Percentiles rank a stretch among this genome's conserved stretches.
Evolutionary conservation across 2,888 invertebrate species (phyloP).

Genomic region (Seira musarum): DNA sequence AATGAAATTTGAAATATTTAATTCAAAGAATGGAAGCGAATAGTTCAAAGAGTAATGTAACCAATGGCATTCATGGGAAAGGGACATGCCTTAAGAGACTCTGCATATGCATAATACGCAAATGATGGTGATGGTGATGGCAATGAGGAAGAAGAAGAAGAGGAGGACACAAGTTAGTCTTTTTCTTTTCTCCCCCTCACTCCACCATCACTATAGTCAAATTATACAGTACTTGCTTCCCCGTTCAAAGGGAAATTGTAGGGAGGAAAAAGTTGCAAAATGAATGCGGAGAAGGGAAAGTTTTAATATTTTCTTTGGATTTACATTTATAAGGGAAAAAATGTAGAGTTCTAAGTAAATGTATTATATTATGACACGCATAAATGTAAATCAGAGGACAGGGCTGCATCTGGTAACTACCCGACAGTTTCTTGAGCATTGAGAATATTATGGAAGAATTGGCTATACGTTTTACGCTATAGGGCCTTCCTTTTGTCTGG

Average conservation of each 20-base stretch:
- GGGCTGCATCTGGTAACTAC: conserved; percentile 53
- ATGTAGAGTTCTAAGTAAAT: conserved; percentile 4
- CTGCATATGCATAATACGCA: conserved; percentile 14
- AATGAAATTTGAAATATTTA: conserved; percentile 5
- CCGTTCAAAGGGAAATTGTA: conserved; percentile 36
- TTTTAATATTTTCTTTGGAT: conserved; percentile 56
- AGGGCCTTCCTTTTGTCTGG: not conserved
- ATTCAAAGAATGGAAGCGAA: not conserved
- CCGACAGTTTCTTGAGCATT: no score
- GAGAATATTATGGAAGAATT: no score
- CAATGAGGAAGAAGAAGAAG: not conserved
- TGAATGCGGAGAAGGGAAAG: conserved; percentile 12
- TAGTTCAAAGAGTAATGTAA: conserved; percentile 26
- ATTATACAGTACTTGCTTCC: conserved; percentile 18
- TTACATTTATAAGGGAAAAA: conserved; percentile 25
- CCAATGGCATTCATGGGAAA: not conserved
- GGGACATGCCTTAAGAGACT: conserved; percentile 1
- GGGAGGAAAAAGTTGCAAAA: conserved; percentile 14
- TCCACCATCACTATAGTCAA: not conserved
- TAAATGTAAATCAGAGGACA: conserved; percentile 55
- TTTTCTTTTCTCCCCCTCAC: conserved; percentile 1
- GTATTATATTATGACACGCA: conserved; percentile 54
- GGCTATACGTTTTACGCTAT: not conserved
- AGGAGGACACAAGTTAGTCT: conserved; percentile 3
- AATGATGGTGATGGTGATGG: not conserved